Evolutionary conservation across 1,140 invertebrate genomes (phyloP).

Genomic region (Nylanderia fulva): DNA sequence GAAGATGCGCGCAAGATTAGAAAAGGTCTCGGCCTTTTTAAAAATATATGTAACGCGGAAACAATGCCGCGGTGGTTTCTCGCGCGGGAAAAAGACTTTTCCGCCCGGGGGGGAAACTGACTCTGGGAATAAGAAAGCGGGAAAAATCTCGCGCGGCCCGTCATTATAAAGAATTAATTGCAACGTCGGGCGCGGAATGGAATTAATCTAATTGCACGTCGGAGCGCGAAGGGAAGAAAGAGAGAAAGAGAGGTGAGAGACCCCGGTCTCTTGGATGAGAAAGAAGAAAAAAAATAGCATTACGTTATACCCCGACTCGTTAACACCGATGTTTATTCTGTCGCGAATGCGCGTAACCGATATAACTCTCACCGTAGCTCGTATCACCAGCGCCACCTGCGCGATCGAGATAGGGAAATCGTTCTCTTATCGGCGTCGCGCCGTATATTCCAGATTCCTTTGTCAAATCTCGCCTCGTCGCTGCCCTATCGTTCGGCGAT

Average conservation of each 20-base stretch:
- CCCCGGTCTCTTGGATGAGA: background rate
- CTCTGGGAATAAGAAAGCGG: constrained; percentile 80
- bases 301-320: background rate
- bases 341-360: background rate
- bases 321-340: background rate
- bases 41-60: constrained; percentile 14
- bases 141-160: constrained; percentile 57
- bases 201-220: constrained; percentile 79
- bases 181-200: constrained; percentile 51
- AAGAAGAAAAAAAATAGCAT: background rate
- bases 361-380: background rate
- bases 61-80: constrained; percentile 32
- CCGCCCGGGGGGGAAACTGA: constrained; percentile 30
- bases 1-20: constrained; percentile 11
- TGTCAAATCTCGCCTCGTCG: constrained; percentile 11
- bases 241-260: constrained; percentile 31
- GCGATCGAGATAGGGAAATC: constrained; percentile 48
- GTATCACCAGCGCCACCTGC: constrained; percentile 34
- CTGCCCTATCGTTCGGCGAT: constrained; percentile 15
- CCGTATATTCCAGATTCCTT: background rate
- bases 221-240: constrained; percentile 48
- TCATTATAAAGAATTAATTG: constrained; percentile 79
- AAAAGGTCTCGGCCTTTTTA: background rate
- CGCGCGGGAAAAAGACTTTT: constrained; percentile 44
- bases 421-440: constrained; percentile 22